Evolutionary conservation across 2,113 vertebrate genomes (phyloP).

Genomic region (Micronisus gabar): DNA sequence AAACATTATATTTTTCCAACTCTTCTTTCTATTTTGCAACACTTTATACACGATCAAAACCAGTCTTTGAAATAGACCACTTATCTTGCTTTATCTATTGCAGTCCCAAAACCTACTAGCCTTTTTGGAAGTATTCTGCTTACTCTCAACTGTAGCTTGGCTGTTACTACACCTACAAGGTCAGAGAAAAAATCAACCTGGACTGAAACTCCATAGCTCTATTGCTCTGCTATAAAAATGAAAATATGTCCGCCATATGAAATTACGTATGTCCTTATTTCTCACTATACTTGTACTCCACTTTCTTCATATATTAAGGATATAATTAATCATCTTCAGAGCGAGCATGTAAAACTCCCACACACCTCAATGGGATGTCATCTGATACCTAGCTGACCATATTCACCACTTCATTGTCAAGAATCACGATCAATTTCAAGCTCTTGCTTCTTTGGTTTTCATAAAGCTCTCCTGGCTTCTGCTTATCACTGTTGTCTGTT

Average conservation of each 20-base stretch:
- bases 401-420: neutral
- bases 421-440: neutral
- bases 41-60: neutral
- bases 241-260: too few species aligned
- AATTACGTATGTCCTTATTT: too few species aligned
- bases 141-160: too few species aligned
- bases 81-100: neutral
- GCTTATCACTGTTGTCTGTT: accelerated
- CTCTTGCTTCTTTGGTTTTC: neutral
- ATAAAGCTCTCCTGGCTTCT: neutral
- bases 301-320: neutral
- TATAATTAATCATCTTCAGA: neutral
- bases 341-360: neutral
- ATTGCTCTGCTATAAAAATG: too few species aligned
- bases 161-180: neutral
- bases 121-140: neutral
- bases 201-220: too few species aligned
- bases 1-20: neutral
- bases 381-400: neutral
- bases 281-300: too few species aligned
- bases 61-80: neutral
- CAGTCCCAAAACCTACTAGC: neutral
- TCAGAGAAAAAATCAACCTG: too few species aligned
- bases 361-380: neutral
- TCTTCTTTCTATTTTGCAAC: neutral